Evolutionary conservation across 2,888 invertebrate species (phyloP), one percentile per base, ranked within the genome.

Genomic region (Cecidostiba fungosa): DNA sequence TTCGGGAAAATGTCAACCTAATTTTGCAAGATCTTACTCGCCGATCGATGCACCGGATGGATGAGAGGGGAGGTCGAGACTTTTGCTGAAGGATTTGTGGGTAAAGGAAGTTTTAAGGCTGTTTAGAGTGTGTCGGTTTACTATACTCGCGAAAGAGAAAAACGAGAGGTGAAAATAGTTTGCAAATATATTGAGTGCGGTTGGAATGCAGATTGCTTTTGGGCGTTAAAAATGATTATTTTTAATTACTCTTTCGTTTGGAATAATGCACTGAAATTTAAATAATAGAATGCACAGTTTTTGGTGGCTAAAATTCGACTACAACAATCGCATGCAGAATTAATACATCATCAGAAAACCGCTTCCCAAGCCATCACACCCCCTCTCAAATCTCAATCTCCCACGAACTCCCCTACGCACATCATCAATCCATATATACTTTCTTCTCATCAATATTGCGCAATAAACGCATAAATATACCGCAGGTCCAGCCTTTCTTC

Each of bases 1-100:
- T 89, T 89, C 87, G 80, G 87, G 91, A 89, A 88, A 89, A 91
- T 91, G 91, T 91, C 91, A 92, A 92, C 91, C 91, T 91, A 91
- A 92, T 92, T 92, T 92, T 89, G 90, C 92, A 89, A 91, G 89
- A 92, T 90, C 89, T 89, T 87, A 85, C 87, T 86, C 79, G 77
- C 78, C 86, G 90, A 90, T 91, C 88, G 88, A 74, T n/a, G n/a
- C 26, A 29, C 12, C 26, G 23, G 16, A 29, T 26, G 23, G n/a
- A 26, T 59, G 47, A 14, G 66, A 62, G 12, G n/a, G 19, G 72
- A 16, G 50, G 59, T 32, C 59, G 14, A 23, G 69, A 50, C 29
- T 26, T 50, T 26, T 29, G 50, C 10, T 8, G 19, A 23, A 12
- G n/a, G 47, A 26, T 47, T 16, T 23, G 50, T 23, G 6, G 19